A percentile compares a stretch with the other conserved stretches of the same genome.
These are phyloP conservation scores for Tringa solitaria DNA, from an alignment of 2,113 vertebrate genomes.

Conservation along the genomic window DNA sequence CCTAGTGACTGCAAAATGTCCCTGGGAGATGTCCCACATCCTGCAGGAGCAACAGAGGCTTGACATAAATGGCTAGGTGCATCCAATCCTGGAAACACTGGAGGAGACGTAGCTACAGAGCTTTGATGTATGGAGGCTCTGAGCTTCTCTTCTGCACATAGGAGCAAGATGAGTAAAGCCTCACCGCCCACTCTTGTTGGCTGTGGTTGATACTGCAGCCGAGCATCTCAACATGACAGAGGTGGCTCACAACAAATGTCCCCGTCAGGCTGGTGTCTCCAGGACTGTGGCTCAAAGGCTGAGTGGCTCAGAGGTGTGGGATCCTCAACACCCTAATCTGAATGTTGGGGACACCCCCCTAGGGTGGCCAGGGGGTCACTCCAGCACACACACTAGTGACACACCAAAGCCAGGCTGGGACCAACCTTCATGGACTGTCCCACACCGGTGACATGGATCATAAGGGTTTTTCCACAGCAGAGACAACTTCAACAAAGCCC, in stretches of 20 bases:
- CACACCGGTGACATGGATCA: neutral
- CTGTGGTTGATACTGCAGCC: neutral
- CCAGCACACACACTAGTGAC: neutral
- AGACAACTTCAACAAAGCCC: neutral
- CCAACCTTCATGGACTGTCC: neutral
- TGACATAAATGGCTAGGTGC: accelerated
- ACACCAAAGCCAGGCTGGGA: neutral
- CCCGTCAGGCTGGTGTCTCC: neutral
- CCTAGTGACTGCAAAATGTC: neutral
- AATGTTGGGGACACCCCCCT: neutral
- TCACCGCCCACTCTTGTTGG: accelerated
- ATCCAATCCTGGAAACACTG: neutral
- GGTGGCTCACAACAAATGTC: neutral
- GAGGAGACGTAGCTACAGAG: neutral
- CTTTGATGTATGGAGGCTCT: neutral
- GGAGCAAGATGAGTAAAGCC: neutral
- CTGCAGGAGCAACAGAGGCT: neutral
- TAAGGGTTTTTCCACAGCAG: neutral
- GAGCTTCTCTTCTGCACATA: neutral
- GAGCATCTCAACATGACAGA: neutral
- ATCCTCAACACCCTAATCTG: neutral
- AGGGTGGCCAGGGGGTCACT: accelerated
- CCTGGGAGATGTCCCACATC: neutral
- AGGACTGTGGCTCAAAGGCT: neutral
- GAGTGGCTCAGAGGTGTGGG: neutral